Evolutionary conservation across 2,113 vertebrate genomes (phyloP).

Genomic region (Geothlypis trichas): DNA sequence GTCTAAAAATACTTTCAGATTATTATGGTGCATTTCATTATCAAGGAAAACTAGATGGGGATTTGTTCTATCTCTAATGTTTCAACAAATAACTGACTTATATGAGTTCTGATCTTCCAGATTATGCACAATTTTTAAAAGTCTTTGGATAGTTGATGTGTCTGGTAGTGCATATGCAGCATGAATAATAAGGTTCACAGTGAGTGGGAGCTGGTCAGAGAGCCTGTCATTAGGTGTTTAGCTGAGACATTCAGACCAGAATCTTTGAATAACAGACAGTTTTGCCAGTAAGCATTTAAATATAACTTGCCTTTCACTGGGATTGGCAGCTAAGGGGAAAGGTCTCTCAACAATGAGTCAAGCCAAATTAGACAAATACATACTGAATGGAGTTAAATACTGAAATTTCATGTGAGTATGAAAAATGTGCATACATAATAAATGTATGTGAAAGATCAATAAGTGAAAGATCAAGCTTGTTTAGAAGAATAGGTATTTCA

Average conservation of each 20-base stretch:
- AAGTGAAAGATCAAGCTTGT: background rate
- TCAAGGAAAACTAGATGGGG: background rate
- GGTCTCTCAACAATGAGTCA: background rate
- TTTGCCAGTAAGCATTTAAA: slow-evolving; percentile 24
- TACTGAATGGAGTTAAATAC: background rate
- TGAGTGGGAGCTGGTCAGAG: background rate
- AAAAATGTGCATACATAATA: background rate
- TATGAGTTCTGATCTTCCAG: background rate
- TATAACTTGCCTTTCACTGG: background rate
- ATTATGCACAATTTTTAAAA: background rate
- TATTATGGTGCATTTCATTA: background rate
- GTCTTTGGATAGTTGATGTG: background rate
- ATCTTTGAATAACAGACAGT: background rate
- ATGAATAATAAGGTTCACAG: background rate
- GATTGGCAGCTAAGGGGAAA: background rate
- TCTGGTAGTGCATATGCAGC: background rate
- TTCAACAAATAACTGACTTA: background rate
- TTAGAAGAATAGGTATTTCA: background rate
- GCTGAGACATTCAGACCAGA: background rate
- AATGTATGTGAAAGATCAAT: background rate
- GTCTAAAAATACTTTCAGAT: background rate
- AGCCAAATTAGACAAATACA: background rate
- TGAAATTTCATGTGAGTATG: background rate
- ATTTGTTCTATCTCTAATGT: background rate
- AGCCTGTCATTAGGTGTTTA: background rate